Conservation (phyloP, 1,140 invertebrate species). For the Anoplolepis gracilipes region DNA sequence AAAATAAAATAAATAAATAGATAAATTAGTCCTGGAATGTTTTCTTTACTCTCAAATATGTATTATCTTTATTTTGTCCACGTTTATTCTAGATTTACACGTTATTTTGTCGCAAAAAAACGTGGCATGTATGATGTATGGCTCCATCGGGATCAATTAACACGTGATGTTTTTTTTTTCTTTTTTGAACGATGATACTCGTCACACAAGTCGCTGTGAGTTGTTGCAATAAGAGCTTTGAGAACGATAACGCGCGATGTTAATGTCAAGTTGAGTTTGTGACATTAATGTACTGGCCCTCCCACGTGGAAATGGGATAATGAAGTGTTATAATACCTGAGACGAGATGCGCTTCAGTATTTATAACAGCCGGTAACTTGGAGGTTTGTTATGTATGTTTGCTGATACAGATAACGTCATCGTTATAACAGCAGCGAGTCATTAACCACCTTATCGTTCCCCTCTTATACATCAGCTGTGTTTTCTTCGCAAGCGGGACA, state of each 20-base stretch:
- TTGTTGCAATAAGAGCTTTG: neutral
- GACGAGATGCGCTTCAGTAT: neutral
- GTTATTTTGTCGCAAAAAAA: neutral
- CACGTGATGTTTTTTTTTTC: neutral
- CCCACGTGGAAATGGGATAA: conserved; percentile 9
- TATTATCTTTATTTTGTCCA: too few species aligned
- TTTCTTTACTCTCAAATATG: too few species aligned
- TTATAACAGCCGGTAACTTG: conserved; percentile 26
- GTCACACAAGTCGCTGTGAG: neutral
- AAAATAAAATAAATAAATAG: too few species aligned
- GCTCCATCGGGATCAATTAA: neutral
- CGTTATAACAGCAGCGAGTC: conserved; percentile 4
- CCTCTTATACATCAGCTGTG: neutral
- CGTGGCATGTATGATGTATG: neutral
- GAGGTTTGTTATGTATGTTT: conserved; percentile 19
- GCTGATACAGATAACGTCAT: conserved; percentile 34
- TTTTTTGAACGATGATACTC: neutral
- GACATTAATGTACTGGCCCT: conserved; percentile 7
- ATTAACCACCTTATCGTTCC: conserved; percentile 26
- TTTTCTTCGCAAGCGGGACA: conserved; percentile 23
- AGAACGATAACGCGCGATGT: neutral
- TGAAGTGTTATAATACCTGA: conserved; percentile 20
- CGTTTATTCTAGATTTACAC: neutral
- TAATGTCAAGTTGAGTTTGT: neutral
- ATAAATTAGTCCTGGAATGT: too few species aligned